Conservation (phyloP, 2,888 invertebrate species). For the Cheilosia scutellata region DNA sequence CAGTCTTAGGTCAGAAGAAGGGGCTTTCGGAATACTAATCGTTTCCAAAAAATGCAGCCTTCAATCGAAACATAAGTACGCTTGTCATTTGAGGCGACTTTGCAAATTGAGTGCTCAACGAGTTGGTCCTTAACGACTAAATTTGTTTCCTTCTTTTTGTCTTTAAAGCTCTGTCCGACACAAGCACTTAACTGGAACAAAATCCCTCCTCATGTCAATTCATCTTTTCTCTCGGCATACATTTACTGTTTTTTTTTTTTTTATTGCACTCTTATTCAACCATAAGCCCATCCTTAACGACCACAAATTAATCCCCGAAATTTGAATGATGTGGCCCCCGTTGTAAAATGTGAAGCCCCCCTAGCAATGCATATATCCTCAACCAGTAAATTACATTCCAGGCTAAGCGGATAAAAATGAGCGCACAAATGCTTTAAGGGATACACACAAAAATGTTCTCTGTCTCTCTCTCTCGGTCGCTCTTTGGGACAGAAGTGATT, state of each 20-base stretch:
- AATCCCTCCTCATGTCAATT: slow-evolving; percentile 70
- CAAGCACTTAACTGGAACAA: slow-evolving; percentile 68
- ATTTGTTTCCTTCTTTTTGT: background rate
- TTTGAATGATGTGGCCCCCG: slow-evolving; percentile 73
- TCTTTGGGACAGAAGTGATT: slow-evolving; percentile 70
- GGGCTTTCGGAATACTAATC: background rate
- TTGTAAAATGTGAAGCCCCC: slow-evolving; percentile 65
- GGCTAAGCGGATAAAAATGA: slow-evolving; percentile 72
- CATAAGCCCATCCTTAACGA: slow-evolving; percentile 75
- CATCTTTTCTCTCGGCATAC: slow-evolving; percentile 41
- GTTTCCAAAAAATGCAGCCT: slow-evolving; percentile 4
- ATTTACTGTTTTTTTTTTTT: slow-evolving; percentile 9
- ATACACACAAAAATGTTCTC: slow-evolving; percentile 6
- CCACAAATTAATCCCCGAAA: slow-evolving; percentile 75
- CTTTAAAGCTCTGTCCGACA: slow-evolving; percentile 45
- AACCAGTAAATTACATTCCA: slow-evolving; percentile 71
- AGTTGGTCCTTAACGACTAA: slow-evolving; percentile 58
- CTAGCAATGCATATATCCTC: slow-evolving; percentile 55
- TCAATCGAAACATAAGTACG: slow-evolving; percentile 38
- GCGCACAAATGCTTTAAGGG: slow-evolving; percentile 49
- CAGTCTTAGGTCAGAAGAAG: background rate
- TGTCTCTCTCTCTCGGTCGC: too few relatives aligned
- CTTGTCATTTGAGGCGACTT: slow-evolving; percentile 64
- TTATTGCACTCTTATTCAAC: slow-evolving; percentile 66
- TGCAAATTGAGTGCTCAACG: slow-evolving; percentile 71